Base-by-base conservation (phyloP, 2,888 invertebrate genomes). In the Dynastes grantii region DNA sequence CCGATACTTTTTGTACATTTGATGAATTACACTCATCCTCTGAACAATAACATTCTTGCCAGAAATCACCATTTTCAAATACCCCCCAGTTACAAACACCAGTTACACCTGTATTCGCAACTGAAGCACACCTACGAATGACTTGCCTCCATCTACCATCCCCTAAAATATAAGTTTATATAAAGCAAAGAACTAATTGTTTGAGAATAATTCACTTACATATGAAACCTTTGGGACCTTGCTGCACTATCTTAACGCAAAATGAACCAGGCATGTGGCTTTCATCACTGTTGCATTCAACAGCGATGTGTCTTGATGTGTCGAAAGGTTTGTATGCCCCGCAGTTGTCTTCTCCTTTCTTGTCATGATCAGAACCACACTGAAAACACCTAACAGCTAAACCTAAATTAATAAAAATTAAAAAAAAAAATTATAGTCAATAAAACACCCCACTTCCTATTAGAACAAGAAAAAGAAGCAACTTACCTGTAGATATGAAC, bases 1-100 rank as follows among this genome's bases (percentile, higher is more conserved):
- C 16, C 22, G 76, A 51, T 53, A 64, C 29, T 1, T 45, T 76
- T 29, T 32, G 29, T 40, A 51, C 13, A 32, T 76, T 76, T 16
- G 65, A 64, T 32, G 85, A 81, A 86, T 98, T 98, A 87, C 98
- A 98, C 81, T 95, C 95, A 86, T 98, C 97, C 79, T 94, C 92
- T 0, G 97, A 95, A 87, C 98, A 98, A 86, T 98, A 98, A 85
- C 98, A 98, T 85, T 98, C 97, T 87, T 98, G 98, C 96, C 97
- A 97, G 87, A 98, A 98, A 0, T 96, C 96, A 2, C 98, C 98
- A 84, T 98, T 98, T 82, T 96, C 95, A 84, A 96, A 94, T 77
- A 98, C 96, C 22, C 97, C 96, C 98, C 98, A 98, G 86, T 98
- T 97, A 86, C 98, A 98, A 0, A 98, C 98, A 76, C 97, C 97